phyloP scores from a whole-genome alignment of 2,113 vertebrate species.

The Pandion haliaetus region DNA sequence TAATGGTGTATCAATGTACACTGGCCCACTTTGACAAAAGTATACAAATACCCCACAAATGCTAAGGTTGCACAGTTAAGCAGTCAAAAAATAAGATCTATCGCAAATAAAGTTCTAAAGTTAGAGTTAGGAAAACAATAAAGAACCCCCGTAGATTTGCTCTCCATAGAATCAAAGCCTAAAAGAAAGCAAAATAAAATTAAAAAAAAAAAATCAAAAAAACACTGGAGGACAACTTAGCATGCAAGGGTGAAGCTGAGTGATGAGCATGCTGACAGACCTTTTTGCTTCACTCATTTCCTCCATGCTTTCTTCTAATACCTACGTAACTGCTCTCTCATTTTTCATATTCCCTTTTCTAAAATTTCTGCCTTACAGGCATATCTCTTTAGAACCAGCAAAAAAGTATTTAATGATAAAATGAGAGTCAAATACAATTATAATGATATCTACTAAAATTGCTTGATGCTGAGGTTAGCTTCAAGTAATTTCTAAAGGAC shows the following conservation, averaged over 20 bases:
- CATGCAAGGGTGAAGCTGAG: not conserved
- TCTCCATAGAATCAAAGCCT: not conserved
- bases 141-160: not conserved
- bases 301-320: not conserved
- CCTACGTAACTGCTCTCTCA: not conserved
- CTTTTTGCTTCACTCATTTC: not conserved
- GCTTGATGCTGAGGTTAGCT: not conserved
- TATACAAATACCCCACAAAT: not conserved
- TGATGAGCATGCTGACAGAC: not conserved
- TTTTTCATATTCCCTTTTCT: not conserved
- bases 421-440: not conserved
- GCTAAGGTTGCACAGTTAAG: not conserved
- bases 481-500: not conserved
- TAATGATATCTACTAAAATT: not conserved
- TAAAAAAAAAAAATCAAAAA: not conserved
- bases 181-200: not conserved
- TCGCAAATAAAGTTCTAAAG: not conserved
- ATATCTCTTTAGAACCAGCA: not conserved
- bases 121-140: not conserved
- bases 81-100: not conserved
- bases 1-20: not conserved
- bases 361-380: not conserved
- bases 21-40: not conserved
- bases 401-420: not conserved
- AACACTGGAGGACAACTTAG: not conserved